phyloP scores from a whole-genome alignment of 2,888 invertebrate species.

The Nezara viridula region DNA sequence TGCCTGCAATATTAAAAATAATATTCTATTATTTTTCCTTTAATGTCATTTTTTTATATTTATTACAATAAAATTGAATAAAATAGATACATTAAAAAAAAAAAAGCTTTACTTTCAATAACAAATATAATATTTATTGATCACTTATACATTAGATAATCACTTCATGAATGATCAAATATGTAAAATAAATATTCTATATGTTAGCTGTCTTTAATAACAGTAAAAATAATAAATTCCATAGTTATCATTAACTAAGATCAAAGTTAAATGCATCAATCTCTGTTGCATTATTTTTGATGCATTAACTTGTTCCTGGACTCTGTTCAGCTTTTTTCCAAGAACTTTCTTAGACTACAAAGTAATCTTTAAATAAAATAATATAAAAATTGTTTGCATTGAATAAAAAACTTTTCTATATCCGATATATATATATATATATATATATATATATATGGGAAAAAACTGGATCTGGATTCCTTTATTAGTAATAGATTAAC shows the following conservation, averaged over 20 bases:
- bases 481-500: background rate
- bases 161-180: background rate
- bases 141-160: background rate
- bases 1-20: background rate
- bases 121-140: background rate
- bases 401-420: background rate
- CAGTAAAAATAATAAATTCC: background rate
- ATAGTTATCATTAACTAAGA: background rate
- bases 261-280: background rate
- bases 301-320: background rate
- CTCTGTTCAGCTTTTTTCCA: background rate
- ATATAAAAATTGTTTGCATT: background rate
- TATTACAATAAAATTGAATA: background rate
- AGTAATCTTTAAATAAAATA: background rate
- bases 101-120: background rate
- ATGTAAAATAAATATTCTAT: background rate
- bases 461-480: background rate
- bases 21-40: background rate
- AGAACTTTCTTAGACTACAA: background rate
- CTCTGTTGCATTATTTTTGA: background rate
- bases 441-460: too few species aligned
- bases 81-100: background rate
- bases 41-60: background rate
- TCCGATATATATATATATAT: background rate
- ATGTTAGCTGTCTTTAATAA: background rate